Percentiles rank a stretch among this genome's conserved stretches.
Evolutionary conservation across 2,113 vertebrate genomes (phyloP).

Genomic region (Phrynosoma blainvillii): DNA sequence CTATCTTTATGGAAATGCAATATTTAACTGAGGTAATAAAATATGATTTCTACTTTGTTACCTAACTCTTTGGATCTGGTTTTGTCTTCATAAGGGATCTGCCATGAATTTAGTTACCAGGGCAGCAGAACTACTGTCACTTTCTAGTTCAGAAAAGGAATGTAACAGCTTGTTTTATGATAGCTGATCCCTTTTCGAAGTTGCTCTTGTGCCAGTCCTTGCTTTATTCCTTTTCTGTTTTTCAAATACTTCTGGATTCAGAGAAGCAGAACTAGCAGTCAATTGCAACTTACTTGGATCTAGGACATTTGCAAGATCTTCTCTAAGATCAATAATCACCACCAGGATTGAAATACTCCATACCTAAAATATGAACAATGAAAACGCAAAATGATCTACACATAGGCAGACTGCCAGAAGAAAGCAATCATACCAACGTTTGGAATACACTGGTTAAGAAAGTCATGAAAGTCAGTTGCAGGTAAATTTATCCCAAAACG

Average conservation of each 20-base stretch:
- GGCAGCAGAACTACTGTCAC: neutral
- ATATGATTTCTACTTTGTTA: neutral
- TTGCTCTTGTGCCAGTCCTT: neutral
- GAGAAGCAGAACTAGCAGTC: no score
- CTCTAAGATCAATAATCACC: neutral
- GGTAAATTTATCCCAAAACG: no score
- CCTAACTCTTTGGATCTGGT: neutral
- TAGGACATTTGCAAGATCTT: neutral
- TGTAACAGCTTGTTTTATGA: constrained; percentile 11
- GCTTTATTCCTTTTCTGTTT: constrained; percentile 21
- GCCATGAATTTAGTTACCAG: neutral
- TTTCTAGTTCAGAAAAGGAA: neutral
- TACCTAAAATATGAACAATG: neutral
- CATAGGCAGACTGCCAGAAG: neutral
- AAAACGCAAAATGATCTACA: no score
- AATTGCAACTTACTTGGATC: neutral
- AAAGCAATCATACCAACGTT: neutral
- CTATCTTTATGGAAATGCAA: neutral
- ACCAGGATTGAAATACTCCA: neutral
- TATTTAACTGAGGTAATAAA: neutral
- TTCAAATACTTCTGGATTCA: neutral
- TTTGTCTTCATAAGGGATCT: neutral
- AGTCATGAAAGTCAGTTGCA: no score
- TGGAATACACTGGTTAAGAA: neutral
- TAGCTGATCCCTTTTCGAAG: neutral